Evolutionary conservation across 2,113 vertebrate genomes (phyloP), one percentile per base, ranked within the genome.

Genomic region (Sylvietta virens): DNA sequence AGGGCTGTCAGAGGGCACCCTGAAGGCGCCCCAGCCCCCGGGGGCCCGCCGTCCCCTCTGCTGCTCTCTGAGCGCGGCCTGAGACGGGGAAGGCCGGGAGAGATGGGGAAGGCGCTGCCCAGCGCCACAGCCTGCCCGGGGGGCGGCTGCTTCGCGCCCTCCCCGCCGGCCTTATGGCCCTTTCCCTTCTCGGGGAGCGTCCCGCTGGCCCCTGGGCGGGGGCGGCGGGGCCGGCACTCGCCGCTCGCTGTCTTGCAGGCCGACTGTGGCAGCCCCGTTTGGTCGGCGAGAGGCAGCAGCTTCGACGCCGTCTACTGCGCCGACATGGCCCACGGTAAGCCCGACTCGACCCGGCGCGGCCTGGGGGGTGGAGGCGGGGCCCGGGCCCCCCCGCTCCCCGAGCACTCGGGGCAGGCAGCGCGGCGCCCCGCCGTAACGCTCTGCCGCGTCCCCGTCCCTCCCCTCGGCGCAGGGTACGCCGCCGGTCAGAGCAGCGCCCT

Each of bases 211-310:
- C 33, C 18, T 27, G 45, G 28, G 8, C 15, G 28, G 15, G 42
- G 57, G 50, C 27, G 39, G 61, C 97, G 97, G 97, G 98, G 47
- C 76, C 86, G 24, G 27, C 81, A 83, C 79, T 94, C 78, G 71
- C 86, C 83, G 95, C 93, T 97, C 87, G 24, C 97, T 64, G 51
- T 83, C 96, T 98, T 90, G 54, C 92, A 99, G 99, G 96, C 97
- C 15, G 99, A 98, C 90, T 98, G 98, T 94, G 98, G 97, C 98
- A 99, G 99, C 91, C 99, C 99, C 9, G 90, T 97, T 73, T 98
- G 98, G 98, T 98, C 98, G 65, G 98, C 98, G 94, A 98, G 98
- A 96, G 98, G 97, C 97, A 97, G 98, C 95, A 98, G 98, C 97
- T 98, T 98, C 97, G 97, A 98, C 88, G 97, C 92, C 47, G 62